Evolutionary conservation across 2,888 invertebrate species (phyloP).

Genomic region (Isotomurus palustris): DNA sequence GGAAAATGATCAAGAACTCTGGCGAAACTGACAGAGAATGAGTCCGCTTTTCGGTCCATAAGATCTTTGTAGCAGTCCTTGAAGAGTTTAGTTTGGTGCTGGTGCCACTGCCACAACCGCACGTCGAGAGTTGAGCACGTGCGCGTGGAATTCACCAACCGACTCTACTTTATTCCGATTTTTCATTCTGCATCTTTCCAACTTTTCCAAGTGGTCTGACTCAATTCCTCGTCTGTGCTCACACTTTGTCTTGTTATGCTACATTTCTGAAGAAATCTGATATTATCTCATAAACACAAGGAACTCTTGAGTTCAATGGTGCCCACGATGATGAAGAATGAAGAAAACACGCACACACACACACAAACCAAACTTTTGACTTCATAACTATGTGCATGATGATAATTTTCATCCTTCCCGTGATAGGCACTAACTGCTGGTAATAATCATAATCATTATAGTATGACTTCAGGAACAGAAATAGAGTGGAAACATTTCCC

Average conservation of each 20-base stretch:
- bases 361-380: neutral
- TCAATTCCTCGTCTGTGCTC: neutral
- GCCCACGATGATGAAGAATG: no score
- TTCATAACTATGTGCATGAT: no score
- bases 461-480: no score
- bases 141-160: neutral
- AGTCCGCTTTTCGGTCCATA: conserved; percentile 1
- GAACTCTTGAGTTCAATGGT: no score
- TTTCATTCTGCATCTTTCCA: neutral
- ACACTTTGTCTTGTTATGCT: no score
- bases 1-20: conserved; percentile 12
- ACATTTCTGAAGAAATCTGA: no score
- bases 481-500: no score
- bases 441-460: no score
- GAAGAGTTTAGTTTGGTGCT: neutral
- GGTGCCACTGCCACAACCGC: conserved; percentile 1
- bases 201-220: neutral
- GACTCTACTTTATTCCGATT: conserved; percentile 2
- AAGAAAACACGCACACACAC: neutral
- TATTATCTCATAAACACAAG: no score
- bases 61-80: neutral
- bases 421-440: no score
- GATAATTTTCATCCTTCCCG: no score
- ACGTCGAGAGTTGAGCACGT: conserved; percentile 11
- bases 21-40: conserved; percentile 12